phyloP scores from a whole-genome alignment of 1,140 invertebrate genomes.

The Heliconius eleuchia region DNA sequence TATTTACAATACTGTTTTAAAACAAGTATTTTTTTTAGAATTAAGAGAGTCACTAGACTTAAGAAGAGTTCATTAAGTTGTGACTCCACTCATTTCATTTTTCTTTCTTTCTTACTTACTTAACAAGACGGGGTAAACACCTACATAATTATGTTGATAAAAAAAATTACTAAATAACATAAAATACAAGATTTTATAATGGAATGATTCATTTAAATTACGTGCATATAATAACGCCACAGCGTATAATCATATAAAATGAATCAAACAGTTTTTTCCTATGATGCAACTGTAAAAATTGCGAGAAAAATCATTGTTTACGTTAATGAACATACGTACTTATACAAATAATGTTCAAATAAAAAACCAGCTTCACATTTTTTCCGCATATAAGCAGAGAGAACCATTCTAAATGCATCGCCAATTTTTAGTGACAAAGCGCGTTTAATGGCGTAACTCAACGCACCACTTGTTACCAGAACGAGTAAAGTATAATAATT shows the following conservation, averaged over 20 bases:
- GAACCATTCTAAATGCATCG: background rate
- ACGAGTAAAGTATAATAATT: no score
- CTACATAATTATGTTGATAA: background rate
- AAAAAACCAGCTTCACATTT: no score
- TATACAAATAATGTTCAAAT: no score
- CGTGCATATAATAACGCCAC: background rate
- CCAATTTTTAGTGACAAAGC: background rate
- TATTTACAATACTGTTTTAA: background rate
- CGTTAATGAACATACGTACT: background rate
- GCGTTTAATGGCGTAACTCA: background rate
- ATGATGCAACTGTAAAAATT: background rate
- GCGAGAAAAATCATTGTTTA: slow-evolving; percentile 4
- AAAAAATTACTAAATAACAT: background rate
- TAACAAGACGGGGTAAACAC: background rate
- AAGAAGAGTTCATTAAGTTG: no score
- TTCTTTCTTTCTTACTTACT: background rate
- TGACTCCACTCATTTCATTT: no score
- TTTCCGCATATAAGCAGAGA: background rate
- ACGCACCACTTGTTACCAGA: background rate
- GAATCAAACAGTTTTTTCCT: background rate
- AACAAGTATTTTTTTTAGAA: no score
- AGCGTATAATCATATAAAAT: background rate
- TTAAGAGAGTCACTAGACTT: no score
- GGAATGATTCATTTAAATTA: background rate
- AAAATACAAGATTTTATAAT: background rate